phyloP scores from a whole-genome alignment of 30 jellyfish, hydroid and myxozoan genomes.

The Chrysaora quinquecirrha region DNA sequence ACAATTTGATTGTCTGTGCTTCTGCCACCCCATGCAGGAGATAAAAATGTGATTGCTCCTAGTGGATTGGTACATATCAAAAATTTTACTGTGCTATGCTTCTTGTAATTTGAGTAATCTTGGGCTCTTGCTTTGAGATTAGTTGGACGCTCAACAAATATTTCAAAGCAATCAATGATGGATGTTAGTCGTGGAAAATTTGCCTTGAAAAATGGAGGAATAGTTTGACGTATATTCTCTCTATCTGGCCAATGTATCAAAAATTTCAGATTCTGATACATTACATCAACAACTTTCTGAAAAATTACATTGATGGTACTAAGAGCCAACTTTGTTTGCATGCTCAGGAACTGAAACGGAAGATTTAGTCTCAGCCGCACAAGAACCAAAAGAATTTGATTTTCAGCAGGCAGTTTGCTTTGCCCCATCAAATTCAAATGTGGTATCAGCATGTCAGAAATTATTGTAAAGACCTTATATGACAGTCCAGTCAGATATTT shows the following conservation, averaged over 20 bases:
- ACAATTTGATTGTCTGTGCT: constrained; percentile 28
- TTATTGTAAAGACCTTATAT: background rate
- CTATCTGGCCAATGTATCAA: too few species aligned
- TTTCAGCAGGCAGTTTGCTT: constrained; percentile 1
- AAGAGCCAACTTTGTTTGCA: too few species aligned
- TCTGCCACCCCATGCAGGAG: constrained; percentile 56
- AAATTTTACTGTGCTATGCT: too few species aligned
- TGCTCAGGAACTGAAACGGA: constrained; percentile 2
- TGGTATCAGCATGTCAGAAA: background rate
- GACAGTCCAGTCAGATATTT: constrained; percentile 22
- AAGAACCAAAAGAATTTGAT: constrained; percentile 8
- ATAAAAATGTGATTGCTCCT: constrained; percentile 55
- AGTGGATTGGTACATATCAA: constrained; percentile 56
- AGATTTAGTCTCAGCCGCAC: constrained; percentile 12
- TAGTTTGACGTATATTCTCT: constrained; percentile 12
- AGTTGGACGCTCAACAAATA: background rate
- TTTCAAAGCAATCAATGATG: constrained; percentile 51
- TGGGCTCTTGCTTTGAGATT: too few species aligned
- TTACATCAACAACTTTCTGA: too few species aligned
- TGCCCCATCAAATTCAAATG: background rate
- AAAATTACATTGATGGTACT: too few species aligned
- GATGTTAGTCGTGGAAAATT: constrained; percentile 53
- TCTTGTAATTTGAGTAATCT: constrained; percentile 12
- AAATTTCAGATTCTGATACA: constrained; percentile 30
- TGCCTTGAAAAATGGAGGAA: constrained; percentile 34